A percentile compares a stretch with the other conserved stretches of the same genome.
Evolutionary conservation across 2,888 invertebrate species (phyloP).

Genomic region (Bimastos eiseni): DNA sequence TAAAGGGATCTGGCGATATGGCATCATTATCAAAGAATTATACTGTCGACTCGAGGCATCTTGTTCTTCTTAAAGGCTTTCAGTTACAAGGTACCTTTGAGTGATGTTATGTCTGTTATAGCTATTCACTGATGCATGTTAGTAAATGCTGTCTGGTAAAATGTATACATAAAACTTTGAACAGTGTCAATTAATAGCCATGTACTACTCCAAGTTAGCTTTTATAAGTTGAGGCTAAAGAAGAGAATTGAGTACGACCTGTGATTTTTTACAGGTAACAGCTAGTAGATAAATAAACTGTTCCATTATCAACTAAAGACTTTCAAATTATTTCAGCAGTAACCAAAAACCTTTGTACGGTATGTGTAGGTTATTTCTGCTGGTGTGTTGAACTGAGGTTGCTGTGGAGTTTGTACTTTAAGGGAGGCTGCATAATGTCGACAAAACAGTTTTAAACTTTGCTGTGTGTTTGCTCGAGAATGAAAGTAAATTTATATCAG

Average conservation of each 20-base stretch:
- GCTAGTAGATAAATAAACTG: no score
- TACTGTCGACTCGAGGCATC: slow-evolving; percentile 82
- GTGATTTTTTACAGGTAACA: no score
- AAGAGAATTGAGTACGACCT: slow-evolving; percentile 65
- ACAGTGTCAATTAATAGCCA: no score
- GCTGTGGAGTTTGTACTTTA: not conserved
- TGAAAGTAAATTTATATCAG: not conserved
- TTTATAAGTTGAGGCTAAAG: no score
- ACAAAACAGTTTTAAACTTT: not conserved
- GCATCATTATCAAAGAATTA: slow-evolving; percentile 75
- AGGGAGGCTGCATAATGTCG: not conserved
- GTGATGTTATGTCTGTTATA: not conserved
- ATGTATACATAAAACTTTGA: no score
- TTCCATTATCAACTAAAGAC: not conserved
- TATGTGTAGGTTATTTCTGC: not conserved
- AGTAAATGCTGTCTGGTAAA: no score
- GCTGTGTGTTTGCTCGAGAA: not conserved
- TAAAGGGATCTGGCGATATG: slow-evolving; percentile 24
- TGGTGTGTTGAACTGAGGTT: not conserved
- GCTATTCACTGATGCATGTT: not conserved
- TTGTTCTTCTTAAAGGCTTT: slow-evolving; percentile 77
- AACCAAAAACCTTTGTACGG: not conserved
- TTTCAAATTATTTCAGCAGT: not conserved
- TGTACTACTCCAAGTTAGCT: no score
- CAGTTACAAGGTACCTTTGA: slow-evolving; percentile 68